A percentile compares a stretch with the other conserved stretches of the same genome.
Evolutionary conservation across 2,888 invertebrate species (phyloP).

Genomic region (Monopis laevigella): DNA sequence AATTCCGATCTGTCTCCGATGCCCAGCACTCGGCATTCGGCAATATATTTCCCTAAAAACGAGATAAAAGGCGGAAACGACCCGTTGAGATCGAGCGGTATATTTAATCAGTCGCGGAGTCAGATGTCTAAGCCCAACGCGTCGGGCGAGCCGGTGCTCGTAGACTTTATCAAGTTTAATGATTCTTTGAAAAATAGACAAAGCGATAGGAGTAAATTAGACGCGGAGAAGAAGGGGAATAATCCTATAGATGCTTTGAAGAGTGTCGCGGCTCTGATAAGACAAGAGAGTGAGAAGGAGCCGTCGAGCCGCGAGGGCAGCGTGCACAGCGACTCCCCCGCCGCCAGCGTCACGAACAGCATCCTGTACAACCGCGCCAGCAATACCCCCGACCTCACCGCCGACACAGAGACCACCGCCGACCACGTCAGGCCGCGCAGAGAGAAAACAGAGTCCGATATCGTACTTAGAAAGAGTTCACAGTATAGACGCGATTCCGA

Average conservation of each 20-base stretch:
- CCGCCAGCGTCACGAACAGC: conserved; percentile 33
- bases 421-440: conserved; percentile 74
- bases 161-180: conserved; percentile 72
- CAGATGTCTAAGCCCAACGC: conserved; percentile 53
- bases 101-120: conserved; percentile 74
- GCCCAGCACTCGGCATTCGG: conserved; percentile 78
- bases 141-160: conserved; percentile 74
- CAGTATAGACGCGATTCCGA: conserved; percentile 54
- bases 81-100: conserved; percentile 72
- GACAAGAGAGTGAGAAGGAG: conserved; percentile 46
- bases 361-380: conserved; percentile 46
- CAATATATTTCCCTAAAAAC: conserved; percentile 69
- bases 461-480: conserved; percentile 74
- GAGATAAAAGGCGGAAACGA: conserved; percentile 56
- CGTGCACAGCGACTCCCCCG: conserved; percentile 50
- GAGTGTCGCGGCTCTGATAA: conserved; percentile 48
- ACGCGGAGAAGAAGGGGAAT: conserved; percentile 34
- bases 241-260: conserved; percentile 57
- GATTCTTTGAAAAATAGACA: conserved; percentile 55
- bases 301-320: conserved; percentile 50
- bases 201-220: conserved; percentile 42
- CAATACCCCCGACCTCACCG: conserved; percentile 37
- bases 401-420: conserved; percentile 26
- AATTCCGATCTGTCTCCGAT: conserved; percentile 86
- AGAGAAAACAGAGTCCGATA: conserved; percentile 91